Evolutionary conservation across 1,140 invertebrate genomes (phyloP).

Genomic region (Ceratitis capitata): DNA sequence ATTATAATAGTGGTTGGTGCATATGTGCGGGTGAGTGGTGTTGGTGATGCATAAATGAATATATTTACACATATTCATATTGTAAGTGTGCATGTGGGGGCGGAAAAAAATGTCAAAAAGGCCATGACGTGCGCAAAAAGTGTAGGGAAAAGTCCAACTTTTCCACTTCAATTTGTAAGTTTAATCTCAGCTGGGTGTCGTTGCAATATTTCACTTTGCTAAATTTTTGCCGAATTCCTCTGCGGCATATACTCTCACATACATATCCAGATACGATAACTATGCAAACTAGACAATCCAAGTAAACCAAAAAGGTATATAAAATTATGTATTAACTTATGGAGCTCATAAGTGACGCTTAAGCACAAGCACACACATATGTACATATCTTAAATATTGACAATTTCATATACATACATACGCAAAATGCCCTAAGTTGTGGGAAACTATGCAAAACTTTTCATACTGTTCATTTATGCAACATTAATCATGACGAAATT

Average conservation of each 20-base stretch:
- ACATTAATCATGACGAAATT: conserved; percentile 32
- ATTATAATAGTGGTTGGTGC: not conserved
- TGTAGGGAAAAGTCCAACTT: not conserved
- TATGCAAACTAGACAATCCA: not conserved
- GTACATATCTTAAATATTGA: not conserved
- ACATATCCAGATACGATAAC: not conserved
- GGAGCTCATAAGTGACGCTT: conserved; percentile 17
- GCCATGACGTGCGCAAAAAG: not conserved
- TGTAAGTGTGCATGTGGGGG: not conserved
- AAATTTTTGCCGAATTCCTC: conserved; percentile 26
- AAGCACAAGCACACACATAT: not conserved
- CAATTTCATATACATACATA: not conserved
- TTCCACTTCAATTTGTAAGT: conserved; percentile 34
- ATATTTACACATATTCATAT: not conserved
- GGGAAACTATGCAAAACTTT: conserved; percentile 35
- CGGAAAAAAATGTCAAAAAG: conserved; percentile 17
- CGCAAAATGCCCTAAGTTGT: conserved; percentile 5
- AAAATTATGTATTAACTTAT: not conserved
- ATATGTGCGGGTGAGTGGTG: not conserved
- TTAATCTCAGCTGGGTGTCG: conserved; percentile 35
- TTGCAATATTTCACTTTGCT: conserved; percentile 30
- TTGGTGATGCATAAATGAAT: not conserved
- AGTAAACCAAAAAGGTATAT: not conserved
- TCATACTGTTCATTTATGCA: conserved; percentile 21
- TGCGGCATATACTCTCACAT: no score